Base-by-base conservation (phyloP, 2,888 invertebrate genomes). In the Mythimna vitellina region DNA sequence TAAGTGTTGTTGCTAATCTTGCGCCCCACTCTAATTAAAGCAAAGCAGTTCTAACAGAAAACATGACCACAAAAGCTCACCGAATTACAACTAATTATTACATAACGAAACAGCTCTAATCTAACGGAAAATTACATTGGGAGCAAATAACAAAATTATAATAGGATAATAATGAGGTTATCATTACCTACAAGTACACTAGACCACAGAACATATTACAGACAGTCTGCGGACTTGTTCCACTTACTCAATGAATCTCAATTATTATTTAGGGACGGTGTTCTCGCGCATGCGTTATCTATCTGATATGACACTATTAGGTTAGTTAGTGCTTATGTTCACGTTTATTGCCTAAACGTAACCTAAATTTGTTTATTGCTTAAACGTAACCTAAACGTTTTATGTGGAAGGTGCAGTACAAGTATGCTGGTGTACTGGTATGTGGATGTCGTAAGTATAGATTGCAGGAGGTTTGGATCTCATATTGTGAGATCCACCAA, bases 141-240 rank as follows among this genome's bases (percentile, higher is more conserved):
- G 87, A 87, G 87, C 90, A 90, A 90, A 90, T 89, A 91, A 87
- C 89, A 87, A 80, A 91, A 88, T 81, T 81, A 78, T 89, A 91
- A 90, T 88, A 89, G 91, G 91, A 91, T 92, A 91, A 88, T 89
- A 92, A 91, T 88, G 89, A 92, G 91, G 92, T 92, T 93, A 93
- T 92, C 91, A 83, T 88, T 81, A 87, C 84, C 76, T 82, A 86
- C 79, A 76, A 46, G 75, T 79, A 83, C 51, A 83, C 82, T 82
- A 83, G 82, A 86, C 85, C 83, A 85, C 80, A 84, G 85, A 87
- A 87, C 87, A 86, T 78, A 85, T 78, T 76, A 77, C 82, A 85
- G 83, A 85, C 86, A 85, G 86, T 86, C 84, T 83, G 81, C 87
- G 86, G 87, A 89, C 86, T 87, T 90, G 90, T 86, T 88, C 90